phyloP scores from a whole-genome alignment of 1,140 invertebrate genomes.

The Polyergus mexicanus region DNA sequence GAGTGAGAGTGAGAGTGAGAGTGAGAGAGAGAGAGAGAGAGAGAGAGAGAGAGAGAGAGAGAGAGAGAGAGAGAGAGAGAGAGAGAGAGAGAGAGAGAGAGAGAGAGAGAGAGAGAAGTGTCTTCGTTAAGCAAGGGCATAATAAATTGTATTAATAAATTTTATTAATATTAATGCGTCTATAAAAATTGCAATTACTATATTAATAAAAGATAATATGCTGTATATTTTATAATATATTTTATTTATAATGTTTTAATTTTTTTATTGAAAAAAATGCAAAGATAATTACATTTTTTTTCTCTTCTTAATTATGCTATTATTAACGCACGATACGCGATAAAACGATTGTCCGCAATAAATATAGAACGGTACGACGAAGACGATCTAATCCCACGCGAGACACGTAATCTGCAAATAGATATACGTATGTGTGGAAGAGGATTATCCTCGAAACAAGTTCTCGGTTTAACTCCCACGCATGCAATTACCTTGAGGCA shows the following conservation, averaged over 20 bases:
- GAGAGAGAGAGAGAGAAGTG: too few species aligned
- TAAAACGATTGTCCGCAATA: slow-evolving; percentile 30
- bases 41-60: too few species aligned
- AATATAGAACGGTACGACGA: slow-evolving; percentile 13
- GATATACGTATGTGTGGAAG: slow-evolving; percentile 75
- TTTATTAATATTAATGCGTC: too few species aligned
- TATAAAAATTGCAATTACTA: too few species aligned
- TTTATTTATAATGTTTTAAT: background rate
- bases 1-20: too few species aligned
- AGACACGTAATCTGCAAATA: slow-evolving; percentile 55
- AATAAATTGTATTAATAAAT: too few species aligned
- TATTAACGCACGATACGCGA: background rate
- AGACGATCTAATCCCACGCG: slow-evolving; percentile 21
- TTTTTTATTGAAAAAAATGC: background rate
- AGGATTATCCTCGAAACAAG: slow-evolving; percentile 80
- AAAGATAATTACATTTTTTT: background rate
- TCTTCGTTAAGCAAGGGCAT: too few species aligned
- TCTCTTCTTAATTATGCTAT: background rate
- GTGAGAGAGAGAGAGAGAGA: too few species aligned
- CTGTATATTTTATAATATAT: too few species aligned
- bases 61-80: too few species aligned
- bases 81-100: too few species aligned
- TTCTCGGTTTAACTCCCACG: slow-evolving; percentile 82
- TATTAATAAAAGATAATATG: too few species aligned
- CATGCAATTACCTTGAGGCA: slow-evolving; percentile 75